Percentiles rank a stretch among this genome's conserved stretches.
Conservation (phyloP, 2,888 invertebrate species). For the Chouioia cunea region DNA sequence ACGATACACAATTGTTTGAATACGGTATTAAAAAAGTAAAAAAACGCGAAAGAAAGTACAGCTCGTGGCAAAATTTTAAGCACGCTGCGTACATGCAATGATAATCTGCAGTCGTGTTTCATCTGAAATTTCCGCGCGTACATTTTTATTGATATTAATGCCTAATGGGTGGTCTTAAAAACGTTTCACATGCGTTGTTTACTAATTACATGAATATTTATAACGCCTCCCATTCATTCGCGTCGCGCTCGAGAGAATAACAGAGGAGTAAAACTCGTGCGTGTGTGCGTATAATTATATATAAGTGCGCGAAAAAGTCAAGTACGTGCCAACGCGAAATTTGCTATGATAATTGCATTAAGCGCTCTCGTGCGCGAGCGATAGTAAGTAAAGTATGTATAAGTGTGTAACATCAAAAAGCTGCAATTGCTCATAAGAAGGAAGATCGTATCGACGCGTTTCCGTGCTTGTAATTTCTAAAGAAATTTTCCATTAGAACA, state of each 20-base stretch:
- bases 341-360: slow-evolving; percentile 41
- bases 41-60: not conserved
- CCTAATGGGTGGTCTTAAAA: slow-evolving; percentile 35
- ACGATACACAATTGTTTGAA: no score
- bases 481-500: slow-evolving; percentile 23
- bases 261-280: not conserved
- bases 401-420: slow-evolving; percentile 9
- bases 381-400: not conserved
- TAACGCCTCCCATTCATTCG: slow-evolving; percentile 26
- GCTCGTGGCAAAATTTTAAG: not conserved
- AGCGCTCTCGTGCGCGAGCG: not conserved
- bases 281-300: no score
- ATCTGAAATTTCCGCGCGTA: not conserved
- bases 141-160: slow-evolving; percentile 21
- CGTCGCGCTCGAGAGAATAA: not conserved
- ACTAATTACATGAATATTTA: slow-evolving; percentile 45
- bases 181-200: slow-evolving; percentile 17
- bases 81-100: not conserved
- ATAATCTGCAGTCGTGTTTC: slow-evolving; percentile 10
- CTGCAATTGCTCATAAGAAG: slow-evolving; percentile 26
- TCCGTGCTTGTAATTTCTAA: slow-evolving; percentile 19
- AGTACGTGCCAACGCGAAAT: slow-evolving; percentile 39
- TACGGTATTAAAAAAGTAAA: no score
- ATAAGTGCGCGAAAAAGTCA: not conserved
- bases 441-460: slow-evolving; percentile 27